Evolutionary conservation across 2,888 invertebrate genomes (phyloP).

Genomic region (Xestia rhomboidea): DNA sequence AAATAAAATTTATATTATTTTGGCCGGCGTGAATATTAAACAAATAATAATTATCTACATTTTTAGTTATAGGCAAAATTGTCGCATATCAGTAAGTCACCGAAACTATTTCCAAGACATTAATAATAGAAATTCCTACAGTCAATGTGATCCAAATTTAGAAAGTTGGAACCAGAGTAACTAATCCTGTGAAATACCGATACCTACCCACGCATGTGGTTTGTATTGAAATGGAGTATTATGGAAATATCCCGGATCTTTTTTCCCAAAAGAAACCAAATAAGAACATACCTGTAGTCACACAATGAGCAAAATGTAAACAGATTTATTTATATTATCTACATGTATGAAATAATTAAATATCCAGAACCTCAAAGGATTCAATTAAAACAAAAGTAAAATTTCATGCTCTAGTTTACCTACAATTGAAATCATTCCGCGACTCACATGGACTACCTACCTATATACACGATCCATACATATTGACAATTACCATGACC

Average conservation of each 20-base stretch:
- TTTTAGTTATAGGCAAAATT: background rate
- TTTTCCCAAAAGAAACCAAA: background rate
- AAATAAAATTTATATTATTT: no score
- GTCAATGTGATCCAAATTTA: background rate
- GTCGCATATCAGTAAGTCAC: background rate
- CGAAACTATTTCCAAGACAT: background rate
- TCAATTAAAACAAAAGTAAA: conserved; percentile 14
- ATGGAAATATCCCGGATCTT: background rate
- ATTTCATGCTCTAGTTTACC: background rate
- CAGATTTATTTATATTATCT: background rate
- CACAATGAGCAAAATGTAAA: background rate
- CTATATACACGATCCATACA: conserved; percentile 18
- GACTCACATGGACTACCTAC: conserved; percentile 1
- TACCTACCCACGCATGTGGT: background rate
- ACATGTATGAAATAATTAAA: background rate
- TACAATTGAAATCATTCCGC: conserved; percentile 18
- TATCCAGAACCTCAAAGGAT: conserved; percentile 3
- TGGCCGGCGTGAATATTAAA: no score
- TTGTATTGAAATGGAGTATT: background rate
- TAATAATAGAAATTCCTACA: background rate
- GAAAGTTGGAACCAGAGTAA: background rate
- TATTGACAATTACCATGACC: conserved; percentile 70
- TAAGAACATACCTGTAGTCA: background rate
- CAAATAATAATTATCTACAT: no score
- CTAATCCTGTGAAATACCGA: background rate